Conservation (phyloP, 2,888 invertebrate species). For the Acanthosepion lycidas region DNA sequence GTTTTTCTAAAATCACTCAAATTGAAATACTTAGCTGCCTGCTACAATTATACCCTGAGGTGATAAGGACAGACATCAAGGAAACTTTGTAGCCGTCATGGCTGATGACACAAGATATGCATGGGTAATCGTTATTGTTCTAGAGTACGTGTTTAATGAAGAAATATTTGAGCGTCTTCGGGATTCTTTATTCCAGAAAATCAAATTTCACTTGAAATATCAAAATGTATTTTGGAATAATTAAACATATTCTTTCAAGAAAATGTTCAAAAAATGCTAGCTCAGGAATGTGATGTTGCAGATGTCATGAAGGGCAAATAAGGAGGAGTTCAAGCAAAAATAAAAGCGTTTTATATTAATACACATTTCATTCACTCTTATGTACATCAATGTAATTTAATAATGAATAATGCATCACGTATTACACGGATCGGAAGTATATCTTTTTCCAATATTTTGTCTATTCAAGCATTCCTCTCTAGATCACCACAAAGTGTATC, state of each 20-base stretch:
- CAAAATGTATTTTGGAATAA: background rate
- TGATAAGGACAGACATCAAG: background rate
- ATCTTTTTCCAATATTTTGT: background rate
- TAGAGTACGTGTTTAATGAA: background rate
- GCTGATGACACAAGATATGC: background rate
- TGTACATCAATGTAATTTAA: background rate
- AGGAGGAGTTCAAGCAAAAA: background rate
- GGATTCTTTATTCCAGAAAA: slow-evolving; percentile 4
- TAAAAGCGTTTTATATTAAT: background rate
- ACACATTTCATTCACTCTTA: background rate
- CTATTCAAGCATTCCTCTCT: too few species aligned
- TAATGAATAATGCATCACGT: background rate
- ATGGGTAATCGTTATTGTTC: background rate
- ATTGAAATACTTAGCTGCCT: background rate
- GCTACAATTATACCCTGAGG: background rate
- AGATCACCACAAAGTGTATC: too few species aligned
- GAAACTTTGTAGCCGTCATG: background rate
- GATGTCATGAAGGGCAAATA: background rate
- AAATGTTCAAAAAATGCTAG: background rate
- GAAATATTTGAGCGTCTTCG: background rate
- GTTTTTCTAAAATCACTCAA: background rate
- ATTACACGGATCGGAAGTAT: background rate
- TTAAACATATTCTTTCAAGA: background rate
- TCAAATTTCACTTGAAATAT: background rate
- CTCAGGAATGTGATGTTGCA: background rate